Evolutionary conservation across 1,140 invertebrate species (phyloP).

Genomic region (Zaprionus ghesquierei): DNA sequence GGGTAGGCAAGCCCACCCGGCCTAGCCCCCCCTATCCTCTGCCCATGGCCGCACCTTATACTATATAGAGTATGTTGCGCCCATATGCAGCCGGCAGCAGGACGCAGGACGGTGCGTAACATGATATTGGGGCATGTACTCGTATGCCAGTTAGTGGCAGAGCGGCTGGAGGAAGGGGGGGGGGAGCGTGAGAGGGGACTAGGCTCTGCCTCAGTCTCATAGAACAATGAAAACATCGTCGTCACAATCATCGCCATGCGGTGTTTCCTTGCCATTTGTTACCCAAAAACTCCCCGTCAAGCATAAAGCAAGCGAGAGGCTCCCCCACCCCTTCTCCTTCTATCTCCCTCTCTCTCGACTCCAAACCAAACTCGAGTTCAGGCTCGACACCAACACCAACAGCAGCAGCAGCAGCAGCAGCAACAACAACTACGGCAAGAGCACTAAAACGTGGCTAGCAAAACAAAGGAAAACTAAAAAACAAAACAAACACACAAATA

Average conservation of each 20-base stretch:
- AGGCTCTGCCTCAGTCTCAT: conserved; percentile 50
- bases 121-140: conserved; percentile 40
- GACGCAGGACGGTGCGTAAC: conserved; percentile 23
- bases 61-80: neutral
- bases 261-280: conserved; percentile 76
- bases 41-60: neutral
- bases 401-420: conserved; percentile 7
- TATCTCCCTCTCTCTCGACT: neutral
- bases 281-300: conserved; percentile 30
- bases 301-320: conserved; percentile 25
- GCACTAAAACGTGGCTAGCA: conserved; percentile 23
- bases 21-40: no score
- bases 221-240: conserved; percentile 79
- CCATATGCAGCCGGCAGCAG: neutral
- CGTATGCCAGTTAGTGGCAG: neutral
- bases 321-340: neutral
- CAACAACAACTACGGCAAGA: conserved; percentile 8
- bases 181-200: neutral
- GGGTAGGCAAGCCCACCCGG: neutral
- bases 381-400: conserved; percentile 11
- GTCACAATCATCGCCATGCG: conserved; percentile 79
- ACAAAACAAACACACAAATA: conserved; percentile 1
- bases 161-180: neutral
- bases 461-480: conserved; percentile 34
- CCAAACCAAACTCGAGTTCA: neutral